A percentile compares a stretch with the other conserved stretches of the same genome.
Conservation (phyloP, 2,113 vertebrate species). For the Scomber colias region DNA sequence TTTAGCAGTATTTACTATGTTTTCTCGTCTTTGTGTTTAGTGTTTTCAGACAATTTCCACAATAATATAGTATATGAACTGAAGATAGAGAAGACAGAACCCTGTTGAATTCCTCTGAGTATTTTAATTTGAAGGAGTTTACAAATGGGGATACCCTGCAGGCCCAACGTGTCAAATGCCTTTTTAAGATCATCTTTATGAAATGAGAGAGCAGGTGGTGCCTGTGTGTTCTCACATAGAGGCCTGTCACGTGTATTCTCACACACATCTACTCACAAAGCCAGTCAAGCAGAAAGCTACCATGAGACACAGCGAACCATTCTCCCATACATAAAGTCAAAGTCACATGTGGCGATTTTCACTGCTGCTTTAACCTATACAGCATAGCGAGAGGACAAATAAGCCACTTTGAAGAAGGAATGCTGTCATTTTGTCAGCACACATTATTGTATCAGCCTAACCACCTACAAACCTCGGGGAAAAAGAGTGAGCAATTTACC, state of each 20-base stretch:
- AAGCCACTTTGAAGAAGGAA: conserved; percentile 24
- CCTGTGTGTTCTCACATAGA: background rate
- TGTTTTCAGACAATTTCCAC: no score
- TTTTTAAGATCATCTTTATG: background rate
- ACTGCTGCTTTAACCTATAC: conserved; percentile 18
- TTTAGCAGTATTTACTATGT: no score
- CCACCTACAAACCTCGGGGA: conserved; percentile 15
- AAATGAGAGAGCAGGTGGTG: background rate
- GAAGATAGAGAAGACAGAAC: no score
- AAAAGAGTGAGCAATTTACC: conserved; percentile 30
- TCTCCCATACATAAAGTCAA: conserved; percentile 10
- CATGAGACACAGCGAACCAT: conserved; percentile 21
- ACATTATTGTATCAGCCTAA: conserved; percentile 29
- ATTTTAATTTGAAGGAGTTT: no score
- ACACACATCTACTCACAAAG: conserved; percentile 40
- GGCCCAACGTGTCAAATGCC: background rate
- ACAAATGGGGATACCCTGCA: background rate
- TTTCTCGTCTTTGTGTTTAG: no score
- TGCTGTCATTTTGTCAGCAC: conserved; percentile 41
- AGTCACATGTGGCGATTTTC: conserved; percentile 4
- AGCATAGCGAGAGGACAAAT: background rate
- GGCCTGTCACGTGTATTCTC: conserved; percentile 11
- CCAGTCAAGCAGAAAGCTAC: conserved; percentile 48
- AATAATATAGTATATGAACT: no score
- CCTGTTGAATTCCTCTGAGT: no score